These are phyloP conservation scores for Pseudochirops corinnae DNA, from an alignment of 2,797 vertebrate species.

Conservation along the genomic window DNA sequence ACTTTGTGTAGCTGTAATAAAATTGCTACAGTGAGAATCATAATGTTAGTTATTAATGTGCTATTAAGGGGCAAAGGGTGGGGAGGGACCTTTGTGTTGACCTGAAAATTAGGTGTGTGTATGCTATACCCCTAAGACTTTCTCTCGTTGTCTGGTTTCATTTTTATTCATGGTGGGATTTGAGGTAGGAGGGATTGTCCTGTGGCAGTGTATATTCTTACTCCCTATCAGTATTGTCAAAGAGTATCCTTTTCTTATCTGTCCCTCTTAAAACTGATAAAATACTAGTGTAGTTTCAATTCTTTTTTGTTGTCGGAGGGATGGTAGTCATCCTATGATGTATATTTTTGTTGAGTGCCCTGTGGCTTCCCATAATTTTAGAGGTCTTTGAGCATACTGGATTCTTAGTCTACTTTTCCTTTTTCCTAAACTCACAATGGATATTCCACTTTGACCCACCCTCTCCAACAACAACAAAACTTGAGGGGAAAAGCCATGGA, in stretches of 20 bases:
- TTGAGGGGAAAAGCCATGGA: background rate
- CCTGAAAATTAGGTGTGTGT: background rate
- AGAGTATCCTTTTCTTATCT: background rate
- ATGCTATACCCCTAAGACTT: background rate
- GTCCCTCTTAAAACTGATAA: background rate
- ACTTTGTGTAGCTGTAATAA: constrained; percentile 86
- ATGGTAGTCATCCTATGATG: background rate
- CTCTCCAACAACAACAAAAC: background rate
- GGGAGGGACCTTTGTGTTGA: constrained; percentile 45
- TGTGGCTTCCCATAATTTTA: background rate
- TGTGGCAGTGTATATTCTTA: background rate
- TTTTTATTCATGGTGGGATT: background rate
- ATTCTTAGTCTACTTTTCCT: background rate
- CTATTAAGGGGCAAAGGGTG: constrained; percentile 71
- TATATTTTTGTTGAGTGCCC: background rate
- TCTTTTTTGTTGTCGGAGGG: background rate
- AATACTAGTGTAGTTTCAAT: background rate
- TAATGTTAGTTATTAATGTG: constrained; percentile 79
- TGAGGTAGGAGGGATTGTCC: constrained; percentile 9
- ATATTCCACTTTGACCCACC: background rate
- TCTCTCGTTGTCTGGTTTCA: background rate
- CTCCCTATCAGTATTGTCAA: constrained; percentile 15
- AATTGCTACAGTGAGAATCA: constrained; percentile 82
- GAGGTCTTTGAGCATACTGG: background rate
- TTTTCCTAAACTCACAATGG: background rate